These are phyloP conservation scores for Euura saliciscinereae DNA, from an alignment of 1,140 invertebrate genomes.

Conservation along the genomic window DNA sequence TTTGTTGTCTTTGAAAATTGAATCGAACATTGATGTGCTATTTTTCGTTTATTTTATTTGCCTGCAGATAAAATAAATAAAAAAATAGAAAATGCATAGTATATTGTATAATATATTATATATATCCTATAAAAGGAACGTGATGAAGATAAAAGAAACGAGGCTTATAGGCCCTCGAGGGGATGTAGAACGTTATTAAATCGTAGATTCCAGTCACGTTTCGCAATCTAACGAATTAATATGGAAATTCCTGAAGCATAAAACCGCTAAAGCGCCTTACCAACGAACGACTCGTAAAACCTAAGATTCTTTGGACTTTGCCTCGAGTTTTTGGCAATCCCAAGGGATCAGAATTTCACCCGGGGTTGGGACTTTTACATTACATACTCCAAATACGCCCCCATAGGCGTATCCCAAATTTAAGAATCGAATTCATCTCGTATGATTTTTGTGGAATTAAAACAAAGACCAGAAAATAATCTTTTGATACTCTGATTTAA, in stretches of 20 bases:
- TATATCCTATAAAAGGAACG: no score
- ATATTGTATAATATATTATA: no score
- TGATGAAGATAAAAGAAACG: no score
- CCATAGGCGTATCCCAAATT: background rate
- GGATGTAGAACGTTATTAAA: constrained; percentile 30
- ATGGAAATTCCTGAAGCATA: constrained; percentile 39
- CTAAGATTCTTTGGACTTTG: constrained; percentile 3
- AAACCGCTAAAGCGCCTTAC: constrained; percentile 33
- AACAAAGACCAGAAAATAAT: no score
- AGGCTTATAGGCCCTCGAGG: no score
- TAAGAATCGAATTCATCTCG: background rate
- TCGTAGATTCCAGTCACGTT: constrained; percentile 43
- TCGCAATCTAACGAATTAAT: constrained; percentile 47
- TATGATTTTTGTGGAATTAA: background rate
- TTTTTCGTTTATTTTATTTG: no score
- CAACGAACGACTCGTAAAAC: constrained; percentile 15
- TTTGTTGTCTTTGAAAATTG: no score
- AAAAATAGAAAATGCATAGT: no score
- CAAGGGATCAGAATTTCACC: background rate
- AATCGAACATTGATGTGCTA: no score
- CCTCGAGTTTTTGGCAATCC: background rate
- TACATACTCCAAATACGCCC: background rate
- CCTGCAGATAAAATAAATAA: no score
- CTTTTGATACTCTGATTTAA: no score
- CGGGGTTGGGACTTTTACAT: background rate